A percentile compares a stretch with the other conserved stretches of the same genome.
Conservation (phyloP, 2,797 vertebrate species). For the Mycteria americana region DNA sequence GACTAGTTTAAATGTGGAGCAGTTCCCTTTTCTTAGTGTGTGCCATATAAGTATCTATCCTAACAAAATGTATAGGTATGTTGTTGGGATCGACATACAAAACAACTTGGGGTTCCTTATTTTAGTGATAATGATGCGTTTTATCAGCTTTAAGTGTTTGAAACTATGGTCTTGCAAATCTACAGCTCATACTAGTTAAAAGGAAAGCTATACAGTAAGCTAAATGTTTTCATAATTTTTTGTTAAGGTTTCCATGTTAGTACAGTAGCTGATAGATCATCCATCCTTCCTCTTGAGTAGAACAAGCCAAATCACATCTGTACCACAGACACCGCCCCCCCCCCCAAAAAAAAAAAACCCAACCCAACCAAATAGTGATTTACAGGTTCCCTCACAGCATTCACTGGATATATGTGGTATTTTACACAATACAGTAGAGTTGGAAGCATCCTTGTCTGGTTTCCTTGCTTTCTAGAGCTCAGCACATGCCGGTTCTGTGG, state of each 20-base stretch:
- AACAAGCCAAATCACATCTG: not conserved
- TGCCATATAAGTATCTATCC: not conserved
- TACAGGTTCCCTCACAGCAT: not conserved
- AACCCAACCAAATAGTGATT: not conserved
- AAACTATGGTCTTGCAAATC: not conserved
- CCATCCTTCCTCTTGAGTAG: not conserved
- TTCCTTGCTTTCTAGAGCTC: not conserved
- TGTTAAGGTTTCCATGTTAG: not conserved
- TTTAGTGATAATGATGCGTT: not conserved
- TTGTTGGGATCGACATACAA: not conserved
- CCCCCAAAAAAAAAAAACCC: too few species aligned
- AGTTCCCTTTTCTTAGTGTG: not conserved
- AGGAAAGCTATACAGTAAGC: not conserved
- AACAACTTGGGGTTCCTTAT: not conserved
- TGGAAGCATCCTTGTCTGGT: not conserved
- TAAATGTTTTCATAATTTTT: not conserved
- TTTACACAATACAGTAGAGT: not conserved
- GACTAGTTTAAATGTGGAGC: not conserved
- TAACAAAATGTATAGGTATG: not conserved
- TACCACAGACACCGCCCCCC: not conserved
- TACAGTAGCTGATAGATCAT: not conserved
- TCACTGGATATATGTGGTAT: not conserved
- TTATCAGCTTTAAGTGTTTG: not conserved
- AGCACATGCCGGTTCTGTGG: not conserved
- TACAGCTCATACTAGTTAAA: not conserved